These are phyloP conservation scores for Phycodurus eques DNA, from an alignment of 2,113 vertebrate species.

Conservation along the genomic window DNA sequence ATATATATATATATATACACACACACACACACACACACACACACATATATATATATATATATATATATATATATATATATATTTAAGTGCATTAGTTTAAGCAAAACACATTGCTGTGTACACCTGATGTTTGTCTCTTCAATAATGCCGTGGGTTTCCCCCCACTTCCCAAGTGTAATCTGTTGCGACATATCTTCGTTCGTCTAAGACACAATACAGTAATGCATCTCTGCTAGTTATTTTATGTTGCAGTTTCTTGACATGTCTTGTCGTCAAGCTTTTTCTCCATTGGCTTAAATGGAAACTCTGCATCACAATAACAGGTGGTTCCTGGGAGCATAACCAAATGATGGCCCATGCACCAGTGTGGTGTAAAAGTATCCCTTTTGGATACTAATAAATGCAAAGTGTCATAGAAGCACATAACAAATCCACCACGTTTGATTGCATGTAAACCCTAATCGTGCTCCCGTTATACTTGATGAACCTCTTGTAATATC, in stretches of 20 bases:
- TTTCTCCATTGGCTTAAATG: background rate
- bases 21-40: no score
- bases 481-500: conserved; percentile 8
- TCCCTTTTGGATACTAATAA: background rate
- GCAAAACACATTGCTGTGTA: no score
- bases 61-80: no score
- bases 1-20: no score
- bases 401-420: background rate
- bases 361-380: background rate
- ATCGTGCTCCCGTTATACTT: background rate
- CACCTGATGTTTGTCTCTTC: no score
- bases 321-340: background rate
- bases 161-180: no score
- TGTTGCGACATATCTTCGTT: no score
- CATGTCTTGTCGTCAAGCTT: background rate
- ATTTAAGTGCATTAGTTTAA: no score
- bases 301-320: background rate
- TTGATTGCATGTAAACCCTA: conserved; percentile 1
- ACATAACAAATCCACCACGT: background rate
- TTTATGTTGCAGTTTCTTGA: background rate
- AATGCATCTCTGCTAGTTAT: background rate
- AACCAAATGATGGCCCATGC: background rate
- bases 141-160: no score
- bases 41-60: no score
- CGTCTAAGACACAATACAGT: no score